Conservation (phyloP, 2,113 vertebrate genomes). For the Pachyramphus minor region DNA sequence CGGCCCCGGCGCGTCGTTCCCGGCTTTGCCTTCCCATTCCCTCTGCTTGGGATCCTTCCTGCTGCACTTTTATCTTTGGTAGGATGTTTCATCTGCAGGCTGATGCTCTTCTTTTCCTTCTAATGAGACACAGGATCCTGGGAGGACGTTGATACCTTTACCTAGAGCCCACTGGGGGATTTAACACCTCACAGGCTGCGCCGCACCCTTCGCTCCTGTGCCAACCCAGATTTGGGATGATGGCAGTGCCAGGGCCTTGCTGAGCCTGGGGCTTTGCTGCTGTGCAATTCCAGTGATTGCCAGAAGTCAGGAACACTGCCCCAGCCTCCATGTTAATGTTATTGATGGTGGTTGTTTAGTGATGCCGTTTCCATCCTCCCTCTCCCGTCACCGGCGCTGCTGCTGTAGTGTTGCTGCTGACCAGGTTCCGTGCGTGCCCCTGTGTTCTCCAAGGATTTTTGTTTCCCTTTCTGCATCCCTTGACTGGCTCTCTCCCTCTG, state of each 20-base stretch:
- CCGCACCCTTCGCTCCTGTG: accelerated
- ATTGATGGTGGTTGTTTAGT: accelerated
- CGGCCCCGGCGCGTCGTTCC: conserved; percentile 9
- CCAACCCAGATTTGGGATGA: not conserved
- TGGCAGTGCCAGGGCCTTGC: not conserved
- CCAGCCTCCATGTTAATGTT: not conserved
- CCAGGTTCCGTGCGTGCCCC: not conserved
- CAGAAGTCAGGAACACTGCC: not conserved
- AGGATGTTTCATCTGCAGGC: not conserved
- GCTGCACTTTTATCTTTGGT: not conserved
- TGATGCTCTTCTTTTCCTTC: conserved; percentile 5
- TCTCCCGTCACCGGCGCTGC: not conserved
- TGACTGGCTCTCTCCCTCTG: not conserved
- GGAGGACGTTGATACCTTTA: conserved; percentile 29
- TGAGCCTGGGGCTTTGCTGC: not conserved
- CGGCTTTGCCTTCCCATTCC: not conserved
- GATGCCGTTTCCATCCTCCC: not conserved
- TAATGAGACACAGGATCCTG: conserved; percentile 41
- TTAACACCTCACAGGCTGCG: not conserved
- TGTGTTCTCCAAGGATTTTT: not conserved
- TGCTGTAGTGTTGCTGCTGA: not conserved
- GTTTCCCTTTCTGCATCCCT: not conserved
- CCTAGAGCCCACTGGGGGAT: conserved; percentile 31
- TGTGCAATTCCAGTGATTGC: accelerated
- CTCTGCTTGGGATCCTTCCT: not conserved